Conservation (phyloP, 1,140 invertebrate genomes). For the Drosophila varians region DNA sequence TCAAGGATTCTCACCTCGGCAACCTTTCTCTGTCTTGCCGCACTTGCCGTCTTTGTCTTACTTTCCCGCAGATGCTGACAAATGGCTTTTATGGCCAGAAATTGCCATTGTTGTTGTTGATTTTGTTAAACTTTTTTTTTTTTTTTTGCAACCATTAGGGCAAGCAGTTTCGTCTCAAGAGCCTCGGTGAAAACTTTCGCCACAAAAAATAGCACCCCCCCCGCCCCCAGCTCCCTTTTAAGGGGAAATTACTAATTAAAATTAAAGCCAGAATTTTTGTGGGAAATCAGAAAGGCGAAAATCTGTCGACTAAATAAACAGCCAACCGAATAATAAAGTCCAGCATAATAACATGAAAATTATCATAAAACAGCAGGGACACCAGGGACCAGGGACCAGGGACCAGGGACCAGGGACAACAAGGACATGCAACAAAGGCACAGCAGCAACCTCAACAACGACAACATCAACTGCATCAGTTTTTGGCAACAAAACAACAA, state of each 20-base stretch:
- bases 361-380: constrained; percentile 43
- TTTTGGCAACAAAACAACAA: background rate
- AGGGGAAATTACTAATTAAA: constrained; percentile 27
- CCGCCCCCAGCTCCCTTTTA: no score
- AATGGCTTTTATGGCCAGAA: constrained; percentile 53
- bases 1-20: constrained; percentile 28
- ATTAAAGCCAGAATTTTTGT: no score
- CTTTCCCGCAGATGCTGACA: constrained; percentile 19
- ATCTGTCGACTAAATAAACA: constrained; percentile 16
- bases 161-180: constrained; percentile 61
- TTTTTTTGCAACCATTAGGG: constrained; percentile 65
- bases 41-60: background rate
- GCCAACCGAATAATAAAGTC: constrained; percentile 32
- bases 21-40: background rate
- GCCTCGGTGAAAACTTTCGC: constrained; percentile 46
- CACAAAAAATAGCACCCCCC: constrained; percentile 22
- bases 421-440: constrained; percentile 14
- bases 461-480: constrained; percentile 8
- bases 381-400: constrained; percentile 6
- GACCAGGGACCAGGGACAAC: constrained; percentile 22
- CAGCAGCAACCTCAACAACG: constrained; percentile 9
- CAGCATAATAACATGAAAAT: constrained; percentile 44
- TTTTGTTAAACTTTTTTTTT: background rate
- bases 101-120: constrained; percentile 32
- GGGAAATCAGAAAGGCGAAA: background rate